Evolutionary conservation across 2,113 vertebrate species (phyloP), one percentile per base, ranked within the genome.

Genomic region (Cyprinodon tularosa): DNA sequence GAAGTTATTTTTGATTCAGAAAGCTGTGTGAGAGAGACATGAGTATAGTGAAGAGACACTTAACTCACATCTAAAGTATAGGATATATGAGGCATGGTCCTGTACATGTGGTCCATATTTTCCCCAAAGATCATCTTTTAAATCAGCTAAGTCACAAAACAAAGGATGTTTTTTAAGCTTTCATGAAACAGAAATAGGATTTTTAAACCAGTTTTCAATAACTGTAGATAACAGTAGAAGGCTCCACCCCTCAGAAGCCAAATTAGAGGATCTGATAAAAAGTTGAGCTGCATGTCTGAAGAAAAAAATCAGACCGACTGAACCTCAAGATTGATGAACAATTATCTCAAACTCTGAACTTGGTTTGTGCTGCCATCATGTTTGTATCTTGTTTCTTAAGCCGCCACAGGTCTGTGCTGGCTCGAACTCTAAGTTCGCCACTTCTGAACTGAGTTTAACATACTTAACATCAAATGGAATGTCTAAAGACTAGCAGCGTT

Each of bases 361-460:
- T 63, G 15, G 45, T 68, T 45, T 64, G 60, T 62, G 66, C n/a
- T 57, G 66, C 66, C 64, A 71, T 66, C 50, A n/a, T 36, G 13
- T 38, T 42, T 10, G 29, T 45, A 64, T 40, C 62, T 40, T 65
- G 37, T 63, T 69, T 53, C 61, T 38, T 29, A 13, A 14, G 29
- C 61, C 60, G 67, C 48, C 71, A 53, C 36, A 40, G 47, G 15
- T 53, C 9, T 17, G 45, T 17, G 12, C 50, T 47, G 29, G 5
- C 42, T 44, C 37, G 29, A 66, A 13, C 17, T 66, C 37, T 39
- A 40, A 69, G 50, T 36, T 36, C 15, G 4, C 14, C 36, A 22
- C 12, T 15, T 14, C 68, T 36, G 15, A 42, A 22, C 20, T 6
- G 22, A 37, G n/a, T 66, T 68, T 50, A 53, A 62, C 5, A 6